phyloP scores from a whole-genome alignment of 2,113 vertebrate species.

The Siniperca knerii region DNA sequence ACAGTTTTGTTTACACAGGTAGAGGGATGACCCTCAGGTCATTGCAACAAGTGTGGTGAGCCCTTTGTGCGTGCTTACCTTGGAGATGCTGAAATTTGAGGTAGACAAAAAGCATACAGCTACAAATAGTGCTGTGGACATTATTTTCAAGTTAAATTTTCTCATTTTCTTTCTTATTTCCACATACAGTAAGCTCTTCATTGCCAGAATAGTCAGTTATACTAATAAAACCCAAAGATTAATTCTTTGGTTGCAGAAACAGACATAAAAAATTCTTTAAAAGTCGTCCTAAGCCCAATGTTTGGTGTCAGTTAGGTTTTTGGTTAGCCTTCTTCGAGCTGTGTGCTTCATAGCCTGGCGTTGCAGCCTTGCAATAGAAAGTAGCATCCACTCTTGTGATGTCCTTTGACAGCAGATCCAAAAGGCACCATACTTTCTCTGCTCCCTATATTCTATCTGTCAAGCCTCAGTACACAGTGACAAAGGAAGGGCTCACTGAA shows the following conservation, averaged over 20 bases:
- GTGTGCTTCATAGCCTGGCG: slow-evolving; percentile 2
- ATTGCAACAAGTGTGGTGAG: slow-evolving; percentile 19
- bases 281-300: not conserved
- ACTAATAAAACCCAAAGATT: not conserved
- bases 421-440: slow-evolving; percentile 53
- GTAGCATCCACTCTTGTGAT: slow-evolving; percentile 41
- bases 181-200: not conserved
- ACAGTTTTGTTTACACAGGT: slow-evolving; percentile 76
- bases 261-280: not conserved
- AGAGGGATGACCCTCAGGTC: slow-evolving; percentile 63
- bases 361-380: slow-evolving; percentile 40
- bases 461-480: slow-evolving; percentile 45
- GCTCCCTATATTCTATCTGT: slow-evolving; percentile 57
- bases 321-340: not conserved
- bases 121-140: not conserved
- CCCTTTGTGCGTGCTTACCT: slow-evolving; percentile 32
- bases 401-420: slow-evolving; percentile 67
- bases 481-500: slow-evolving; percentile 31
- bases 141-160: not conserved
- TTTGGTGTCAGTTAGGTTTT: slow-evolving; percentile 1
- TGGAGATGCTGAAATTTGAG: slow-evolving; percentile 29
- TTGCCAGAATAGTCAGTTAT: not conserved
- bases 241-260: not conserved
- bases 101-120: not conserved
- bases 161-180: not conserved